Evolutionary conservation across 2,113 vertebrate species (phyloP), one percentile per base, ranked within the genome.

Genomic region (Maccullochella peelii): DNA sequence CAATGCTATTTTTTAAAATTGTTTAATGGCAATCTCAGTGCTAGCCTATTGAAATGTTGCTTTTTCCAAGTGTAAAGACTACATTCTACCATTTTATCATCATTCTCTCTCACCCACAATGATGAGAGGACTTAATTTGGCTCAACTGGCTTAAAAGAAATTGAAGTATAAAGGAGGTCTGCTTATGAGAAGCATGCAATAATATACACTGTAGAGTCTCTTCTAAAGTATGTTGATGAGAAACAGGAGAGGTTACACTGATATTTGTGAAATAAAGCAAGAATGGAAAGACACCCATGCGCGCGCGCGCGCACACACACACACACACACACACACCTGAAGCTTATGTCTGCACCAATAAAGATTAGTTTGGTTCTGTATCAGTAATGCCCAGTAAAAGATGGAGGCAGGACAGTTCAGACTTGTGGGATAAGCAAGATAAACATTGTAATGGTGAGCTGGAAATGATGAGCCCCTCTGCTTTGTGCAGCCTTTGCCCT

Each of bases 131-230:
- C 27, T 44, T 73, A 7, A 30, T n/a, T n/a, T n/a, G 74, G 79
- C 42, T 63, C 20, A 72, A 78, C 74, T 80, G 70, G 36, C 58
- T 82, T 78, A 33, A 80, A 80, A 75, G 33, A 68, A 77, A 23
- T n/a, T 11, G 3, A 52, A 52, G 47, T 30, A 49, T 10, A 57
- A 62, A 74, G 14, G 36, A 83, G 23, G 4, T 69, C 38, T 16
- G 8, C 36, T 67, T 20, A 55, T 59, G 25, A 20, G 57, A 73
- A 73, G 36, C 25, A 55, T 27, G 23, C 27, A 5, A 50, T 58
- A 14, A 72, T 20, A 40, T 15, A 72, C 21, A 62, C 58, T 11
- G 8, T 8, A 10, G 2, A 9, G n/a, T 61, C 11, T 63, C 11
- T 36, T 27, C 33, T 63, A 12, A 57, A 65, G 21, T 23, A 15